These are phyloP conservation scores for Dendropsophus ebraccatus DNA, from an alignment of 2,113 vertebrate species.

Conservation along the genomic window DNA sequence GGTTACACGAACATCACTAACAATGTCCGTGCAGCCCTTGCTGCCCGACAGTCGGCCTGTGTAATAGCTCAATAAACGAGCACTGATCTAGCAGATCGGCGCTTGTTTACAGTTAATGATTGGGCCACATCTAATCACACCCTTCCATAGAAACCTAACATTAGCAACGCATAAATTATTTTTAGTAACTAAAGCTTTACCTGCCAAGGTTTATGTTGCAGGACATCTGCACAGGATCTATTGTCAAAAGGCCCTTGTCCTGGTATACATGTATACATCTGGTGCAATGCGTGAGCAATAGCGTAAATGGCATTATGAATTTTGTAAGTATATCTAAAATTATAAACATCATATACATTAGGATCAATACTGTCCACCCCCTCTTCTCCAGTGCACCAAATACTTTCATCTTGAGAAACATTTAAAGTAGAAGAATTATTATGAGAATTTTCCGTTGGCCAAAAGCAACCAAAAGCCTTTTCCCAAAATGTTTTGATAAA, in stretches of 20 bases:
- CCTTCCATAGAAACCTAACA: too few species aligned
- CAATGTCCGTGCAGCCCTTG: too few species aligned
- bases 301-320: constrained; percentile 45
- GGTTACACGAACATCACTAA: too few species aligned
- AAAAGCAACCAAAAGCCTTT: constrained; percentile 44
- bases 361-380: constrained; percentile 46
- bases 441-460: background rate
- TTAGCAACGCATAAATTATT: background rate
- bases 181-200: background rate
- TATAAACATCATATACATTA: constrained; percentile 39
- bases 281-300: constrained; percentile 40
- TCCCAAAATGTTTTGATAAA: constrained; percentile 48
- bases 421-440: background rate
- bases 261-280: constrained; percentile 35
- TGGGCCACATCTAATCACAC: too few species aligned
- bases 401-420: background rate
- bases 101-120: too few species aligned
- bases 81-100: too few species aligned
- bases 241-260: constrained; percentile 36
- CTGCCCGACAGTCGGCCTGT: too few species aligned
- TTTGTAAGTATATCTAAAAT: constrained; percentile 46
- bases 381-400: constrained; percentile 50
- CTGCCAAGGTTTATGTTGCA: constrained; percentile 35
- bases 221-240: constrained; percentile 47
- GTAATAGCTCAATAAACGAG: too few species aligned